phyloP scores from a whole-genome alignment of 2,888 invertebrate genomes.

The Blastobasis adustella region DNA sequence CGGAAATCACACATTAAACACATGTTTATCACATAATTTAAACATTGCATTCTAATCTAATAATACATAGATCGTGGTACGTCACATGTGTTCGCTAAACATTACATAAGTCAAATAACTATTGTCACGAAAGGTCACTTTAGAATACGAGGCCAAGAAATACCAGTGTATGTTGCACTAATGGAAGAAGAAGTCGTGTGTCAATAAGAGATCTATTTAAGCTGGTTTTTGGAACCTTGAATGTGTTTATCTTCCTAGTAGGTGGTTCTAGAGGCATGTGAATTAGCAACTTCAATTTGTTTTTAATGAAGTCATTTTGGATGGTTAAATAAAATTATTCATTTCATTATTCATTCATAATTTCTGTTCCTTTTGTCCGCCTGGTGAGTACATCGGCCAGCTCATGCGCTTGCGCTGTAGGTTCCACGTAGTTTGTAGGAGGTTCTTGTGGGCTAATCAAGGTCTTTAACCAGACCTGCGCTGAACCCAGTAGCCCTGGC shows the following conservation, averaged over 20 bases:
- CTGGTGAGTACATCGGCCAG: no score
- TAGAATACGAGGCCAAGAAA: constrained; percentile 14
- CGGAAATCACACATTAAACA: no score
- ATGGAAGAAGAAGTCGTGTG: constrained; percentile 1
- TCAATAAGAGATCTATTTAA: not conserved
- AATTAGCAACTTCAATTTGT: not conserved
- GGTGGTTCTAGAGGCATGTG: constrained; percentile 9
- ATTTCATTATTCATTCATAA: no score
- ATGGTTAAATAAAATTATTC: no score
- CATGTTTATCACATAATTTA: no score
- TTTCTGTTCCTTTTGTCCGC: no score
- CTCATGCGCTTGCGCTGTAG: no score
- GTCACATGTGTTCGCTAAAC: constrained; percentile 25
- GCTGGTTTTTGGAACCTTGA: constrained; percentile 13
- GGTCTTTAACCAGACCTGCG: no score
- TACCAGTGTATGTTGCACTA: constrained; percentile 11
- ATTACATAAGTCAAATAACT: constrained; percentile 35
- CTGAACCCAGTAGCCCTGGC: no score
- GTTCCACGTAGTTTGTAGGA: no score
- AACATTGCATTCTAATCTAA: no score
- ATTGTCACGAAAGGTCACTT: constrained; percentile 24
- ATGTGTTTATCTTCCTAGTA: constrained; percentile 16
- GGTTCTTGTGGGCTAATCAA: no score
- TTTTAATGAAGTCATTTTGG: not conserved
- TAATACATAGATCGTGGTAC: constrained; percentile 11